phyloP scores from a whole-genome alignment of 2,888 invertebrate genomes.

The Lasioglossum oenotherae region DNA sequence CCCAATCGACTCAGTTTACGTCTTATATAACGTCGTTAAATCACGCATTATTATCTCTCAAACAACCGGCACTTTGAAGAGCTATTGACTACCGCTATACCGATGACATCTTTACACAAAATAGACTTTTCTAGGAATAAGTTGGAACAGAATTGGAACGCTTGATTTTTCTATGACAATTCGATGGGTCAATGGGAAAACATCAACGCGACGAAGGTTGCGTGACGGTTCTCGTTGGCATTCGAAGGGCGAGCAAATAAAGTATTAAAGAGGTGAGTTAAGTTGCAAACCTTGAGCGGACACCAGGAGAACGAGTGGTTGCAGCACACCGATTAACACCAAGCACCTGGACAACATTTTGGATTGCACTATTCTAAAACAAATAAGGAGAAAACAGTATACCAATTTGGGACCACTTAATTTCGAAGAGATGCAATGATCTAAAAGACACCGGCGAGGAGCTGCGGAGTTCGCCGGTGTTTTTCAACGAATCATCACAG shows the following conservation, averaged over 20 bases:
- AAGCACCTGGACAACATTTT: constrained; percentile 35
- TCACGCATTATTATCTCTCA: background rate
- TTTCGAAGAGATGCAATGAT: background rate
- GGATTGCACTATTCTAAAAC: background rate
- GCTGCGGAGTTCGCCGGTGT: background rate
- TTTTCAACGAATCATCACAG: background rate
- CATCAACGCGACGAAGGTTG: constrained; percentile 7
- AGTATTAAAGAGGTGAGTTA: constrained; percentile 9
- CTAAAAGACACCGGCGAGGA: background rate
- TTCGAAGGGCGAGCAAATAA: background rate
- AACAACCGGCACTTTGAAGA: background rate
- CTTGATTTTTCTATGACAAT: background rate
- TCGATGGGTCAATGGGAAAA: background rate
- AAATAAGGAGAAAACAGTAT: background rate
- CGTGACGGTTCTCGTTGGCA: constrained; percentile 9
- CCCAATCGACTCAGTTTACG: background rate
- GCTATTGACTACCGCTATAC: background rate
- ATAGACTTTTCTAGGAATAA: background rate
- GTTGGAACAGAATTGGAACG: background rate
- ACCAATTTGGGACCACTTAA: background rate
- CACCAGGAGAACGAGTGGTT: constrained; percentile 29
- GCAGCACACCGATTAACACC: constrained; percentile 31
- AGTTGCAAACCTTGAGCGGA: constrained; percentile 63
- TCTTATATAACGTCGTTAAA: background rate
- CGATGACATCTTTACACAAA: no score